Percentiles rank a stretch among this genome's conserved stretches.
These are phyloP conservation scores for Emydura subglobosa DNA, from an alignment of 2,113 vertebrate genomes.

Conservation along the genomic window DNA sequence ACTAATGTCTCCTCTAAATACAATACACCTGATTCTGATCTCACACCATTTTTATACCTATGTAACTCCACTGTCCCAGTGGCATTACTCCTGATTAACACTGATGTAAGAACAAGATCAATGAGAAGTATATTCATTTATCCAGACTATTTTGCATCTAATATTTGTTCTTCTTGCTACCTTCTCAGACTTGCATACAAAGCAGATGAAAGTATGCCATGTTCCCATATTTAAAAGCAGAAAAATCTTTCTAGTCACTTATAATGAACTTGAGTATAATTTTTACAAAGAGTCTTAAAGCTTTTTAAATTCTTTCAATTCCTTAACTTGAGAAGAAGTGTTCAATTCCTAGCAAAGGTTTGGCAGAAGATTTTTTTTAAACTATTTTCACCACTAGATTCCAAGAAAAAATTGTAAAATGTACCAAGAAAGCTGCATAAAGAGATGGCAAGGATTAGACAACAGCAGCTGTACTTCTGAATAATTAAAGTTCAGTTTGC, in stretches of 20 bases:
- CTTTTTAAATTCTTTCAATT: neutral
- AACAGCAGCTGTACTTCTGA: constrained; percentile 65
- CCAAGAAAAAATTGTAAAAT: neutral
- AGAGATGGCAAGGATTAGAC: constrained; percentile 31
- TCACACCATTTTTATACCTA: neutral
- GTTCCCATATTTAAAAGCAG: neutral
- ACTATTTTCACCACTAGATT: neutral
- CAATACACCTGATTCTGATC: neutral
- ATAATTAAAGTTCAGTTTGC: constrained; percentile 60
- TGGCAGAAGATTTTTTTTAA: constrained; percentile 49
- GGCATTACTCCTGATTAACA: neutral
- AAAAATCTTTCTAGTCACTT: constrained; percentile 1
- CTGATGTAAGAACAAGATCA: neutral
- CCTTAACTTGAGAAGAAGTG: neutral
- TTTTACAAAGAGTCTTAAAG: constrained; percentile 10
- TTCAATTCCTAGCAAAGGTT: neutral
- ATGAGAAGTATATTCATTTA: neutral
- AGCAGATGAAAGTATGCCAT: neutral
- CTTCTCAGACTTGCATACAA: neutral
- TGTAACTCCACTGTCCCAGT: neutral
- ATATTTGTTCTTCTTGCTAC: neutral
- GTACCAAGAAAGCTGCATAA: constrained; percentile 24
- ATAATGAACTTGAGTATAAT: constrained; percentile 21
- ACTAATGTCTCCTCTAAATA: neutral
- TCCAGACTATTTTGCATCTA: neutral